Base-by-base conservation (phyloP, 2,888 invertebrate genomes). In the Synanthedon andrenaeformis region DNA sequence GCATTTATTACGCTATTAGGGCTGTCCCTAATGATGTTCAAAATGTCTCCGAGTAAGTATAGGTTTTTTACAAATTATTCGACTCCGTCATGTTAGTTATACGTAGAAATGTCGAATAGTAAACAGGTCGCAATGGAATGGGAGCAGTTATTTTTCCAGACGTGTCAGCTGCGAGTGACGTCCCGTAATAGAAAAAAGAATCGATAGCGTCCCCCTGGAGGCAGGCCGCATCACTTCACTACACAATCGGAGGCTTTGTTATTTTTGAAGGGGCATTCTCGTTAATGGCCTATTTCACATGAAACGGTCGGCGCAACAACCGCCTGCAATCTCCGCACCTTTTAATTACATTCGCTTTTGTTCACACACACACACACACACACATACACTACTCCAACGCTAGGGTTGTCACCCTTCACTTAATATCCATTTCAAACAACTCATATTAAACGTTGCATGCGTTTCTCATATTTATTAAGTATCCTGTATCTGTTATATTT, bases 81-180 rank as follows among this genome's bases (percentile, higher is more conserved):
- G 35, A 10, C 10, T 6, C 3, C 10, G 35, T 35, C 35, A 1
- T 35, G 35, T 35, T 10, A 10, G 23, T 23, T 23, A 5, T 23
- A 5, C 5, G 23, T 23, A 4, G 23, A 23, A 23, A 23, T 23
- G 4, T 23, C 23, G 35, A 35, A 35, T 35, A 35, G 35, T 35
- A 3, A 35, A 35, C 10, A 35, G 35, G 10, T 35, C 35, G 35
- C 35, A 35, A 35, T 35, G 35, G 10, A 35, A 23, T 5, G 23
- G 23, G 23, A 5, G 35, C 49, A 12, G 23, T 49, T 49, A 49
- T 49, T 49, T 49, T 55, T 55, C 54, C 41, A 51, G 28, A 54
- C 69, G 73, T 35, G 35, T 67, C 77, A 69, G 65, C 73, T 76
- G 78, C 66, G 53, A 23, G 54, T 63, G 77, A 73, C 73, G 64